Percentiles rank a stretch among this genome's conserved stretches.
These are phyloP conservation scores for Copidosoma aretas DNA, from an alignment of 2,888 invertebrate species.

Conservation along the genomic window DNA sequence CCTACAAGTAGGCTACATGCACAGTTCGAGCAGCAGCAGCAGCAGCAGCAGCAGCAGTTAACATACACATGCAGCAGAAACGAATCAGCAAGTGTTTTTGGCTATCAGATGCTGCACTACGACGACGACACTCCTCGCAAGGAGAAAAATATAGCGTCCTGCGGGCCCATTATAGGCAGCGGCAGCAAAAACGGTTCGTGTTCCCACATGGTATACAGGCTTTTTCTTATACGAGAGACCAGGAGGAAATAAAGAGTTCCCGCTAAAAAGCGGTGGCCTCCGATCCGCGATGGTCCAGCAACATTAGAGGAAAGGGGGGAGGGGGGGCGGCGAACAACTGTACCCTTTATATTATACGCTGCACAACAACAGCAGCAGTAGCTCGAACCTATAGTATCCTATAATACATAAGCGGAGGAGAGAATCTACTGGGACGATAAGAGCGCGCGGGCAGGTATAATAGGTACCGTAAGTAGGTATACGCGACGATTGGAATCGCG, in stretches of 20 bases:
- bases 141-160: no score
- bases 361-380: no score
- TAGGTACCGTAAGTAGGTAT: conserved; percentile 10
- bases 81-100: neutral
- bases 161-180: neutral
- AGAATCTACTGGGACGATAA: no score
- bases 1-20: no score
- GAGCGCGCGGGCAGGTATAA: no score
- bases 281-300: neutral
- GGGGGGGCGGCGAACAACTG: neutral
- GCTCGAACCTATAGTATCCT: no score
- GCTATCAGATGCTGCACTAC: neutral
- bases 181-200: neutral
- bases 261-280: neutral
- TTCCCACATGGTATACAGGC: neutral
- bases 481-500: conserved; percentile 35
- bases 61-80: no score
- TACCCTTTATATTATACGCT: neutral
- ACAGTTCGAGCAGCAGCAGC: no score
- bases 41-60: no score
- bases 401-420: no score
- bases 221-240: neutral
- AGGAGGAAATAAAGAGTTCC: neutral
- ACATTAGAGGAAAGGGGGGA: neutral
- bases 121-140: neutral